phyloP scores from a whole-genome alignment of 2,888 invertebrate species.

The Drosophila mulleri region DNA sequence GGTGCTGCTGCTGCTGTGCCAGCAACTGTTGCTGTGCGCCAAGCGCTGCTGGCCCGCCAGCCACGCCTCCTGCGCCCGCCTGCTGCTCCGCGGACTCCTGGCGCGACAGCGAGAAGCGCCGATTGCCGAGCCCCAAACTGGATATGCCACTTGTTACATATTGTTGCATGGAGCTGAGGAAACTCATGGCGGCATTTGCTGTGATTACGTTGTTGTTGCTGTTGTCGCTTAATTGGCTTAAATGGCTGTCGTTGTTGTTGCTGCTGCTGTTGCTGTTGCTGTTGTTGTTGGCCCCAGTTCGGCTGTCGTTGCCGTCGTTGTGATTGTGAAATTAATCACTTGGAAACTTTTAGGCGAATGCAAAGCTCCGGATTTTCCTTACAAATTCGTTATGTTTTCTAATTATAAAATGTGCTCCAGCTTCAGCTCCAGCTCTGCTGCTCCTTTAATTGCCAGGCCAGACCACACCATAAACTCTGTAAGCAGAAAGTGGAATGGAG shows the following conservation, averaged over 20 bases:
- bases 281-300: constrained; percentile 5
- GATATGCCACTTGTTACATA: constrained; percentile 95
- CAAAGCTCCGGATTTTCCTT: constrained; percentile 59
- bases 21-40: constrained; percentile 23
- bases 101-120: constrained; percentile 89
- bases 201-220: constrained; percentile 25
- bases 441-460: constrained; percentile 34
- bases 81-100: constrained; percentile 87
- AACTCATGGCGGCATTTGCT: constrained; percentile 89
- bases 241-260: constrained; percentile 36
- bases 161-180: constrained; percentile 93
- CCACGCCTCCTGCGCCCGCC: constrained; percentile 41
- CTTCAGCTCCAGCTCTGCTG: neutral
- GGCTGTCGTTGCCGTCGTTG: constrained; percentile 23
- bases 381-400: constrained; percentile 60
- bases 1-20: constrained; percentile 24
- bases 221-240: constrained; percentile 54
- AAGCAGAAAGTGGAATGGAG: constrained; percentile 45
- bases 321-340: constrained; percentile 73
- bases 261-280: constrained; percentile 17
- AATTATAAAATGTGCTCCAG: constrained; percentile 64
- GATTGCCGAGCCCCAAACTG: constrained; percentile 91
- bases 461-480: constrained; percentile 45
- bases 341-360: constrained; percentile 58
- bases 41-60: constrained; percentile 22